Evolutionary conservation across 30 jellyfish, hydroid and myxozoan genomes (phyloP).

Genomic region (Aurelia aurita complex sp. Pacific): DNA sequence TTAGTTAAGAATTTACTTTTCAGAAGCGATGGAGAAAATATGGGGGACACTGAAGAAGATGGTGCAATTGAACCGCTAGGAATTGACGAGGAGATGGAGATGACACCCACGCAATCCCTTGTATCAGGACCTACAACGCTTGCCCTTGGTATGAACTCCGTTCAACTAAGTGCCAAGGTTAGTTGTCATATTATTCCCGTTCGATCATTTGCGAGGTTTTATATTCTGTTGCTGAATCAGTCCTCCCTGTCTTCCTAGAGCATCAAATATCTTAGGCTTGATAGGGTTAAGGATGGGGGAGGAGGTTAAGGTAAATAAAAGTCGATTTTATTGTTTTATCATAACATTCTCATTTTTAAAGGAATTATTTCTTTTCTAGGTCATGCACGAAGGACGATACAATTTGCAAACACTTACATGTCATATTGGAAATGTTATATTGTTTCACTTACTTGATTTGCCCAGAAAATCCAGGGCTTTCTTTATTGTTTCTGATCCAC

Average conservation of each 20-base stretch:
- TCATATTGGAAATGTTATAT: constrained; percentile 46
- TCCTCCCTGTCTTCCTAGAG: no score
- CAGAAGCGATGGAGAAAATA: no score
- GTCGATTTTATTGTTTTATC: no score
- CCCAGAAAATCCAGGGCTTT: constrained; percentile 67
- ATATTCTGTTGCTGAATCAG: no score
- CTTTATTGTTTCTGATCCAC: constrained; percentile 89
- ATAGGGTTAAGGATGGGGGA: no score
- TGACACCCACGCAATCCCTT: constrained; percentile 33
- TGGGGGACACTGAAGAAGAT: background rate
- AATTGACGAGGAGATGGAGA: constrained; percentile 56
- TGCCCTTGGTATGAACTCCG: constrained; percentile 39
- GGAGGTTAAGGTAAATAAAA: no score
- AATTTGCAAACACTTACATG: constrained; percentile 57
- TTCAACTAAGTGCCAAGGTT: constrained; percentile 51
- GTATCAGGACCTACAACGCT: constrained; percentile 20
- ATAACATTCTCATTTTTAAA: no score
- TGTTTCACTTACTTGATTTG: constrained; percentile 45
- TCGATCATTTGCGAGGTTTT: background rate
- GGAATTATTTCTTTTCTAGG: constrained; percentile 32
- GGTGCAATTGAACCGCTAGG: background rate
- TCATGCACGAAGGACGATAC: constrained; percentile 79
- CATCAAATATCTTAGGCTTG: no score
- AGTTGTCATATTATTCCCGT: background rate
- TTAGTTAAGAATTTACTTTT: no score